Evolutionary conservation across 2,888 invertebrate genomes (phyloP).

Genomic region (Hirtodrosophila confusa): DNA sequence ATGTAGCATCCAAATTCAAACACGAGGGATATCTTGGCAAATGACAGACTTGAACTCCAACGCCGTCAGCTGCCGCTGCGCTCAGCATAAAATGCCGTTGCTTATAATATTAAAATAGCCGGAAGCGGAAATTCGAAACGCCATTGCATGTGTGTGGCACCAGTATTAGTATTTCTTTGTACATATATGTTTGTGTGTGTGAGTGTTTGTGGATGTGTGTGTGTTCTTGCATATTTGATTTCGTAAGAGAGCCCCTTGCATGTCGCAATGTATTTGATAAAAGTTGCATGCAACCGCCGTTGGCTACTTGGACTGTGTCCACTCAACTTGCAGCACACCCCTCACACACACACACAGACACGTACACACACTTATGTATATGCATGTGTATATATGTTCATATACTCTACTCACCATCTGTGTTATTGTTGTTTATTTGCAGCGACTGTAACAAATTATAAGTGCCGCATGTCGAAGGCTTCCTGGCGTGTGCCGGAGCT

Average conservation of each 20-base stretch:
- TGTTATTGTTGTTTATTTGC: conserved; percentile 67
- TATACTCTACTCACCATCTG: conserved; percentile 8
- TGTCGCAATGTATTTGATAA: conserved; percentile 74
- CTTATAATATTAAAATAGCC: conserved; percentile 78
- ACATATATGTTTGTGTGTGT: conserved; percentile 17
- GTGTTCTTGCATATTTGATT: conserved; percentile 66
- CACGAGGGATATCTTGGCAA: conserved; percentile 43
- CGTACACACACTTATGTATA: conserved; percentile 1
- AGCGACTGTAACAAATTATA: conserved; percentile 71
- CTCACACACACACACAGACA: conserved; percentile 3
- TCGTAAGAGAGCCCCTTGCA: conserved; percentile 50
- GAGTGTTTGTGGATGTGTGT: conserved; percentile 12
- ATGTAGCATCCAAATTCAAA: conserved; percentile 6
- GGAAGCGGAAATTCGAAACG: conserved; percentile 80
- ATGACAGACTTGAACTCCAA: conserved; percentile 33
- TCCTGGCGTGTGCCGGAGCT: conserved; percentile 46
- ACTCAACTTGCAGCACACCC: conserved; percentile 16
- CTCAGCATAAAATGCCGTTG: conserved; percentile 76
- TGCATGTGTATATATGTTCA: no score
- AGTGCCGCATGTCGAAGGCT: conserved; percentile 73
- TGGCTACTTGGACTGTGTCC: conserved; percentile 52
- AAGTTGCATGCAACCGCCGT: conserved; percentile 64
- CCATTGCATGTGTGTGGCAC: conserved; percentile 58
- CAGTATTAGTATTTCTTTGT: conserved; percentile 19
- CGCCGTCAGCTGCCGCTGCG: conserved; percentile 45